These are phyloP conservation scores for Mastomys coucha DNA, from an alignment of 2,113 vertebrate species.

Conservation along the genomic window DNA sequence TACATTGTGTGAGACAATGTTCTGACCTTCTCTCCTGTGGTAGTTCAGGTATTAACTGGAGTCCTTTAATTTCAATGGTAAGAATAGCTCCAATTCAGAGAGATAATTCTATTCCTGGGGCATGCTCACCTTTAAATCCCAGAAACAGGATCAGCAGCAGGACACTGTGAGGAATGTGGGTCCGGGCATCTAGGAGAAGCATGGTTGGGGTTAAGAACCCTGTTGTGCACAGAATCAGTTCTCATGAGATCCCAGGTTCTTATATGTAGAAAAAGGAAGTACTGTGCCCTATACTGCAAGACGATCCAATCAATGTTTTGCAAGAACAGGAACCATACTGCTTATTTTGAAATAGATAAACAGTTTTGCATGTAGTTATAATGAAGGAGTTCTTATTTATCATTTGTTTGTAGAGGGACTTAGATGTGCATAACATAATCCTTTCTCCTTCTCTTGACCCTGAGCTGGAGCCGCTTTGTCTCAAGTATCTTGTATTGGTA, in stretches of 20 bases:
- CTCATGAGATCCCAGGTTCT: neutral
- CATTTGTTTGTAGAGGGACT: neutral
- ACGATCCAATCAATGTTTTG: fast-evolving
- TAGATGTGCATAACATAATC: neutral
- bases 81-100: no score
- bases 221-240: neutral
- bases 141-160: neutral
- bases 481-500: no score
- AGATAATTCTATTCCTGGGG: no score
- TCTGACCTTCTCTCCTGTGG: no score
- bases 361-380: neutral
- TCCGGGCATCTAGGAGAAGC: neutral
- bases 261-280: no score
- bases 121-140: no score
- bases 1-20: no score
- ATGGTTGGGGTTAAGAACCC: neutral
- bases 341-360: neutral
- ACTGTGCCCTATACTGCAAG: neutral
- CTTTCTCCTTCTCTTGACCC: neutral
- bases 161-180: neutral
- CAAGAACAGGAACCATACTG: neutral
- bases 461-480: no score
- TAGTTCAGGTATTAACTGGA: no score
- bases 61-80: no score
- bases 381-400: no score